Evolutionary conservation across 2,797 vertebrate species (phyloP).

Genomic region (Oreonectes daqikongensis): DNA sequence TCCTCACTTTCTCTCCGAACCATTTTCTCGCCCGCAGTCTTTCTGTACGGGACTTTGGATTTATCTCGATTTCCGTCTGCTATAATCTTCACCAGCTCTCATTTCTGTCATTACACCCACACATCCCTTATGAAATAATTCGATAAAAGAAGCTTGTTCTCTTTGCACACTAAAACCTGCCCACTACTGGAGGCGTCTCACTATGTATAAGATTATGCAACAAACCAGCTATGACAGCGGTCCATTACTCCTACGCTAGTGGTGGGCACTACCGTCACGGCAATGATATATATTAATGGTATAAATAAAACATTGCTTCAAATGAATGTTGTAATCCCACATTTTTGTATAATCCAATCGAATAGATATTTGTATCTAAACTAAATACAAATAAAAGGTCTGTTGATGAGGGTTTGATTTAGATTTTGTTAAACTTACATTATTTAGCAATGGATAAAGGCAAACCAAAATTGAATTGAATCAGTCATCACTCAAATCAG

Average conservation of each 20-base stretch:
- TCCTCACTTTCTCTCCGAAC: background rate
- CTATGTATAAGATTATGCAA: slow-evolving; percentile 16
- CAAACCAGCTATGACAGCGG: background rate
- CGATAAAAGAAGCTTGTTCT: slow-evolving; percentile 9
- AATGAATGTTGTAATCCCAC: no score
- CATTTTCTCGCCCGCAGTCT: background rate
- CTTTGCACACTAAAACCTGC: background rate
- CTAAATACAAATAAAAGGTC: no score
- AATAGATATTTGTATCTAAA: background rate
- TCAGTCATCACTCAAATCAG: slow-evolving; percentile 2
- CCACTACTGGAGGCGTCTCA: slow-evolving; percentile 19
- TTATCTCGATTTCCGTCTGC: background rate
- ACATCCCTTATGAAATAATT: slow-evolving; percentile 29
- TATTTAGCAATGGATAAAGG: no score
- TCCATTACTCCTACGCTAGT: background rate
- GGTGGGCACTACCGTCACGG: background rate
- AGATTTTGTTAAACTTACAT: background rate
- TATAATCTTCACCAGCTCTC: slow-evolving; percentile 3
- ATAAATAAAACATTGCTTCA: no score
- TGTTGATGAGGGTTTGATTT: no score
- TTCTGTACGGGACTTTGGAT: background rate
- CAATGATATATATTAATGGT: no score
- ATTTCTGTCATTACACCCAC: slow-evolving; percentile 28
- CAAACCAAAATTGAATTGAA: no score
- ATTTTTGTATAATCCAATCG: no score